Evolutionary conservation across 2,113 vertebrate genomes (phyloP).

Genomic region (Danio rerio): DNA sequence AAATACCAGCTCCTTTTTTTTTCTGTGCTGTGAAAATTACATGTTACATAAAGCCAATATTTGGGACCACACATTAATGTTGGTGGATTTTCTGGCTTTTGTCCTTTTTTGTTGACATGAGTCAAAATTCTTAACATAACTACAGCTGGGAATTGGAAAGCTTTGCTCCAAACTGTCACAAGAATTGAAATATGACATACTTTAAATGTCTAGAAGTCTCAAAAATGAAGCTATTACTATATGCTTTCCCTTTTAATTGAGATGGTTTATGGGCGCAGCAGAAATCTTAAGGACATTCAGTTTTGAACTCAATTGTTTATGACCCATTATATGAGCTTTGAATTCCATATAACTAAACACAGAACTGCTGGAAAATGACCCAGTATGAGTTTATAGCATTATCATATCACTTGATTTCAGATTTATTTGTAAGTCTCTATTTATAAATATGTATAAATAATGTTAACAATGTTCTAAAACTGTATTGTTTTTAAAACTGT

Average conservation of each 20-base stretch:
- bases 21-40: not conserved
- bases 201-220: not conserved
- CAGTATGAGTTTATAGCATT: no score
- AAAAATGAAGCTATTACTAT: not conserved
- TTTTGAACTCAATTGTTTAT: not conserved
- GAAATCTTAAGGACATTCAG: not conserved
- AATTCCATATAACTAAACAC: no score
- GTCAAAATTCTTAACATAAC: not conserved
- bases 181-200: not conserved
- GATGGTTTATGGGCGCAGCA: not conserved
- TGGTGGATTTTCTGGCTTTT: constrained; percentile 1
- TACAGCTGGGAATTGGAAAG: not conserved
- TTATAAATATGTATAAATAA: no score
- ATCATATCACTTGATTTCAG: no score
- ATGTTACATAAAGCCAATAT: constrained; percentile 24
- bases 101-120: not conserved
- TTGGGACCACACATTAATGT: constrained; percentile 5
- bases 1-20: constrained; percentile 9
- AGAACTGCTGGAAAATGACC: no score
- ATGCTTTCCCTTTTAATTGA: not conserved
- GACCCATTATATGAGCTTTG: not conserved
- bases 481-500: no score
- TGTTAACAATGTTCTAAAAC: no score
- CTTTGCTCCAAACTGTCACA: constrained; percentile 17
- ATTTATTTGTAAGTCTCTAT: no score